Conservation (phyloP, 1,140 invertebrate genomes). For the Drosophila watanabei region DNA sequence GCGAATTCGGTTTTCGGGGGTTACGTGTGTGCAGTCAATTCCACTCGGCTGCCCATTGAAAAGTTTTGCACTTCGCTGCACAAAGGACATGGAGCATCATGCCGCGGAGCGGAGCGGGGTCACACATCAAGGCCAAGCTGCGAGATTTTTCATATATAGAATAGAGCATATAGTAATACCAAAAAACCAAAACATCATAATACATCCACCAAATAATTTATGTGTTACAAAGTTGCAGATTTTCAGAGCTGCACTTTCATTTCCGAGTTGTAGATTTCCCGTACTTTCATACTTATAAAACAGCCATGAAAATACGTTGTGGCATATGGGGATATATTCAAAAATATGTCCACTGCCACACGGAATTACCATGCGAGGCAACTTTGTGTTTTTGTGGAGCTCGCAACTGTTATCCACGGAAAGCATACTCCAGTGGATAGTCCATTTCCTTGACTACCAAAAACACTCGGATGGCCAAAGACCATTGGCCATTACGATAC, state of each 20-base stretch:
- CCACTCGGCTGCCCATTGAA: conserved; percentile 63
- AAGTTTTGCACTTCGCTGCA: conserved; percentile 62
- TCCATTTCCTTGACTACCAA: conserved; percentile 44
- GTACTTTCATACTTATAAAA: conserved; percentile 25
- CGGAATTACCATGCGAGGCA: conserved; percentile 29
- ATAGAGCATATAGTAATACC: neutral
- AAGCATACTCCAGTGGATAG: conserved; percentile 7
- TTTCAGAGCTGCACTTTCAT: neutral
- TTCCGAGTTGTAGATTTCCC: neutral
- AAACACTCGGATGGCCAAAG: conserved; percentile 32
- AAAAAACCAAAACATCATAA: conserved; percentile 44
- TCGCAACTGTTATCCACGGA: conserved; percentile 7
- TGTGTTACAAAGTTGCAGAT: conserved; percentile 19
- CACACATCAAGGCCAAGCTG: conserved; percentile 32
- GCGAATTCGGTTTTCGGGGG: conserved; percentile 24
- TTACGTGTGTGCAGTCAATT: conserved; percentile 62
- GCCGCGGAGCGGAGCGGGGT: neutral
- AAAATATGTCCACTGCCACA: neutral
- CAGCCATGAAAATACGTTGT: conserved; percentile 9
- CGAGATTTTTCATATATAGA: conserved; percentile 4
- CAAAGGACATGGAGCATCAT: conserved; percentile 45
- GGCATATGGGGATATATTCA: neutral
- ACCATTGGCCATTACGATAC: conserved; percentile 28
- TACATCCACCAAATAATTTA: conserved; percentile 20
- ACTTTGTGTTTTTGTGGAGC: conserved; percentile 13